Base-by-base conservation (phyloP, 2,797 vertebrate genomes). In the Ctenosaura bakeri region DNA sequence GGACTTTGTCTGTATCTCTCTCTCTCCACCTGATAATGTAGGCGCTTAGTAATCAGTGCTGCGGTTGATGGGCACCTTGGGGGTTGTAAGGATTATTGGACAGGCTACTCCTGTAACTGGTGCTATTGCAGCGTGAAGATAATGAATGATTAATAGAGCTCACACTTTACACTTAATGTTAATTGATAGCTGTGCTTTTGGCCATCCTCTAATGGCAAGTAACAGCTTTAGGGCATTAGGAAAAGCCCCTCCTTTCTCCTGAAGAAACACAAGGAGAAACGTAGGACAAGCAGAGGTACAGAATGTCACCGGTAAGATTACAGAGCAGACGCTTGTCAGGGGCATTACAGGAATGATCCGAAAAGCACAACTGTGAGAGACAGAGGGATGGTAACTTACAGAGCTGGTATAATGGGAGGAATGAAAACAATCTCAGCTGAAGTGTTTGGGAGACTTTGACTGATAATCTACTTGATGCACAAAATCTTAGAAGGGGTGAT, bases 81-180 rank as follows among this genome's bases (percentile, higher is more conserved):
- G 88, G 76, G 66, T 52, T 93, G 88, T 97, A 86, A 92, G 95
- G 88, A 93, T 91, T 95, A 93, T 89, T 92, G 88, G 89, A 85
- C 93, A 89, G 88, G 91, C 82, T 90, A 91, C 1, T 79, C 66
- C 86, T 87, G 87, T 83, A 90, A 88, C 89, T 94, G 92, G 88
- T 92, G 90, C 88, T 92, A 56, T 94, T 93, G 92, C 90, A 81
- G 77, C 85, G 82, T 89, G 91, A 94, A 93, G 92, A 76, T 89
- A 96, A 91, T 89, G 83, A 89, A 95, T 95, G 95, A 96, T 94
- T 92, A 94, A 95, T 93, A 96, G 92, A 69, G 85, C 90, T 93
- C 90, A 88, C 93, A 91, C 89, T 96, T 95, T 88, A 90, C 95
- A 94, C 93, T 94, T 96, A 91, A 78, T 64, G 82, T 79, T 96